Conservation (phyloP, 2,797 vertebrate genomes). For the Melopsittacus undulatus region DNA sequence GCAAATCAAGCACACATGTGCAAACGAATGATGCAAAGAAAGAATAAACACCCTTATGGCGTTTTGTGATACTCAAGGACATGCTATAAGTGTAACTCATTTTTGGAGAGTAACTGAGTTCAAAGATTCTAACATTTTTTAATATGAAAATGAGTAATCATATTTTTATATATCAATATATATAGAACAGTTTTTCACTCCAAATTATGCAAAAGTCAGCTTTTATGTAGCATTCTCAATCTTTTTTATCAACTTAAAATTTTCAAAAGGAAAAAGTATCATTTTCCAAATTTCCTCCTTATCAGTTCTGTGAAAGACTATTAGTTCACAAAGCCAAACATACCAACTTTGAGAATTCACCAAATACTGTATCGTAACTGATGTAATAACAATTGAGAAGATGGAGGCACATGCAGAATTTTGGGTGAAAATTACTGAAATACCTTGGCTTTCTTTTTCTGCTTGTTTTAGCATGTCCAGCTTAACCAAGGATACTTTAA, state of each 20-base stretch:
- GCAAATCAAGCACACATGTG: background rate
- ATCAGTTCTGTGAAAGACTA: background rate
- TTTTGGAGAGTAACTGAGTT: constrained; percentile 59
- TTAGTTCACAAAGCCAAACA: background rate
- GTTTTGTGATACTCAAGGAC: constrained; percentile 49
- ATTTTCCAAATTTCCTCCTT: background rate
- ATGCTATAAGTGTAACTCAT: constrained; percentile 28
- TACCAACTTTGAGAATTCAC: background rate
- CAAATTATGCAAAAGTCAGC: background rate
- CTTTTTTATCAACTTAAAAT: background rate
- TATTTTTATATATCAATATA: constrained; percentile 20
- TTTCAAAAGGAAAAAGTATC: background rate
- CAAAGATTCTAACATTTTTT: background rate
- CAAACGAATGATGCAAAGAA: background rate
- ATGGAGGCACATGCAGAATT: background rate
- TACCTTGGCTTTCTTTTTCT: background rate
- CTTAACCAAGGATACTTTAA: background rate
- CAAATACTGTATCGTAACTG: background rate
- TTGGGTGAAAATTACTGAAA: background rate
- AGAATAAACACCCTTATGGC: background rate
- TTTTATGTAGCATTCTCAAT: background rate
- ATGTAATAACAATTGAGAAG: background rate
- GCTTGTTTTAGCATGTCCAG: background rate
- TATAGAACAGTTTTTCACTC: background rate
- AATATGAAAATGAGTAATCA: background rate